These are phyloP conservation scores for Cololabis saira DNA, from an alignment of 2,113 vertebrate genomes.

Conservation along the genomic window DNA sequence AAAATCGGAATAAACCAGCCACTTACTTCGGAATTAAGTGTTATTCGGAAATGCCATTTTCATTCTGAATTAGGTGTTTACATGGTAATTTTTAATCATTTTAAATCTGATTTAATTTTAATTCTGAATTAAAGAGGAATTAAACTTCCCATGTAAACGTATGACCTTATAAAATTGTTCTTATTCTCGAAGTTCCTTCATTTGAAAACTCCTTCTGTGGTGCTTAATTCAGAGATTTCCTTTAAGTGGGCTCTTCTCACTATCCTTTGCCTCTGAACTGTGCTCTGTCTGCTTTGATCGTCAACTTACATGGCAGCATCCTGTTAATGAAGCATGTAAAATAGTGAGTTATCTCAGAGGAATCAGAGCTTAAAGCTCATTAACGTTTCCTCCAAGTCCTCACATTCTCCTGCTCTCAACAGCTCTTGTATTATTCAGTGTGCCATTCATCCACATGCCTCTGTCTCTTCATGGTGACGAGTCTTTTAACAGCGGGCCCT, in stretches of 20 bases:
- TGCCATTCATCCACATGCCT: conserved; percentile 46
- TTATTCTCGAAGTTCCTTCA: not conserved
- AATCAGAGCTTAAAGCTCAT: conserved; percentile 27
- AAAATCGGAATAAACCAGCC: too few species aligned
- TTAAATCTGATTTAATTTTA: too few species aligned
- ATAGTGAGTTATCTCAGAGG: conserved; percentile 10
- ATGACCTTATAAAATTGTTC: not conserved
- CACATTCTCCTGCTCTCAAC: conserved; percentile 21
- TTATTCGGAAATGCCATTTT: too few species aligned
- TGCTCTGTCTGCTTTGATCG: not conserved
- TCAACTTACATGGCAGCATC: conserved; percentile 2
- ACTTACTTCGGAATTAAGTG: too few species aligned
- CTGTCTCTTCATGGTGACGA: conserved; percentile 40
- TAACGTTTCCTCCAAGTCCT: conserved; percentile 36
- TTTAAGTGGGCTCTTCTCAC: not conserved
- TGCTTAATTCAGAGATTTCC: not conserved
- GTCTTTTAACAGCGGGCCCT: conserved; percentile 64
- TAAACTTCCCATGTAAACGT: too few species aligned
- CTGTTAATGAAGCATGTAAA: conserved; percentile 22
- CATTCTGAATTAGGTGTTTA: too few species aligned
- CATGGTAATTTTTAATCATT: too few species aligned
- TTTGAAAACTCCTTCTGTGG: not conserved
- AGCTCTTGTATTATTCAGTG: conserved; percentile 61
- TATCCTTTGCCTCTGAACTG: not conserved
- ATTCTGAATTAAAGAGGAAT: too few species aligned